phyloP scores from a whole-genome alignment of 2,113 vertebrate genomes.

The Empidonax alnorum region DNA sequence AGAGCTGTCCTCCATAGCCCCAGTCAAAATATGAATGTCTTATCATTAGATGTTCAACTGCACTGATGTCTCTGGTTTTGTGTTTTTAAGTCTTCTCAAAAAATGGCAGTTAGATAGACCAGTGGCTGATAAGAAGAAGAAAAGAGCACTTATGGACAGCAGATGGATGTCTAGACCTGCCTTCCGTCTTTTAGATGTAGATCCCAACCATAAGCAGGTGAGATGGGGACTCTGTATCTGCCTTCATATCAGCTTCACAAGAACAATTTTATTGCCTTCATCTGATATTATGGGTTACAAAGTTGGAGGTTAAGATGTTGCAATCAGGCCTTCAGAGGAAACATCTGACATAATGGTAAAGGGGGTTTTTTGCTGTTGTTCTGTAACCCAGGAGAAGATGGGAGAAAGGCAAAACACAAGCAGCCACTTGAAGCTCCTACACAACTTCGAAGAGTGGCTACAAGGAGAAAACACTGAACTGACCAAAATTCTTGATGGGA shows the following conservation, averaged over 20 bases:
- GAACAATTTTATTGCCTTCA: neutral
- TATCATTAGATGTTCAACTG: neutral
- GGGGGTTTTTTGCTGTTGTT: neutral
- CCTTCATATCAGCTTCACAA: neutral
- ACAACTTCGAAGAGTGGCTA: conserved; percentile 85
- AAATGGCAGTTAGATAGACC: conserved; percentile 10
- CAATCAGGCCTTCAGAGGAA: neutral
- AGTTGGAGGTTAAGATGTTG: neutral
- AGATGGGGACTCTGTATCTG: neutral
- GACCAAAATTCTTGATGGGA: conserved; percentile 60
- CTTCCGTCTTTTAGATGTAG: neutral
- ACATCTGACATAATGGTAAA: neutral
- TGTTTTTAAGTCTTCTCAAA: conserved; percentile 50
- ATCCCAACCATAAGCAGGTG: conserved; percentile 20
- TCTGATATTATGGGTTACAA: neutral
- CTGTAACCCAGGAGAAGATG: conserved; percentile 1
- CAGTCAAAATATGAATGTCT: neutral
- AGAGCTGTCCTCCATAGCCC: neutral
- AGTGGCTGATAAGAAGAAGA: conserved; percentile 20
- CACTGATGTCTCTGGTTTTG: neutral
- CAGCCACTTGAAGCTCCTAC: conserved; percentile 29
- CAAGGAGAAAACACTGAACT: conserved; percentile 78
- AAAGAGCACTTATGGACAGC: neutral
- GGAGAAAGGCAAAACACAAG: neutral
- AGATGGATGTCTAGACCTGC: neutral